Evolutionary conservation across 2,113 vertebrate genomes (phyloP).

Genomic region (Oryctolagus cuniculus): mOryCun1.1 NC_091438.1:163132501-163133000

Average conservation of each 20-base stretch:
- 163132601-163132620: background rate
- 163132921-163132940: slow-evolving; percentile 90
- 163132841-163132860: slow-evolving; percentile 95
- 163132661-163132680: slow-evolving; percentile 88
- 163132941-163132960: slow-evolving; percentile 83
- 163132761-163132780: slow-evolving; percentile 96
- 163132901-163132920: slow-evolving; percentile 93
- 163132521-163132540: background rate
- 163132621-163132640: slow-evolving; percentile 78
- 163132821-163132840: slow-evolving; percentile 96
- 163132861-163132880: slow-evolving; percentile 95
- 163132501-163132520: no score
- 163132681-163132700: slow-evolving; percentile 93
- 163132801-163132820: slow-evolving; percentile 98
- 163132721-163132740: slow-evolving; percentile 88
- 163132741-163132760: slow-evolving; percentile 94
- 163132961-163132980: slow-evolving; percentile 86
- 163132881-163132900: slow-evolving; percentile 94
- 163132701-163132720: slow-evolving; percentile 87
- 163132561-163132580: no score
- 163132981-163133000: slow-evolving; percentile 83
- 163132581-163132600: background rate
- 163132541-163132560: background rate
- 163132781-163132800: slow-evolving; percentile 98
- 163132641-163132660: slow-evolving; percentile 86